These are phyloP conservation scores for Drosophila tani DNA, from an alignment of 1,140 invertebrate species.

Conservation along the genomic window DNA sequence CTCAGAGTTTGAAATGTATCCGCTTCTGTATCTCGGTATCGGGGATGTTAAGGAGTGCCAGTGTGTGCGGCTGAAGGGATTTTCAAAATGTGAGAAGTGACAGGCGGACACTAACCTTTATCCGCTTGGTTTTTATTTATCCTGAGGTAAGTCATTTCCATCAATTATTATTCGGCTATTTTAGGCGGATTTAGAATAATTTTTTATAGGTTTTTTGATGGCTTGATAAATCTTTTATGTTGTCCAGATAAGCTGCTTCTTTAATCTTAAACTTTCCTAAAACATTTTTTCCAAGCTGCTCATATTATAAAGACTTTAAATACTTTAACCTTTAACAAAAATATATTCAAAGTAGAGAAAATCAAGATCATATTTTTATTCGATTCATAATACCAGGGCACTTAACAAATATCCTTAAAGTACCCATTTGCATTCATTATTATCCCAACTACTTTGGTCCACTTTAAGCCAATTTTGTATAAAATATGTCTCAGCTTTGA, in stretches of 20 bases:
- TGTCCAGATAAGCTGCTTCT: constrained; percentile 1
- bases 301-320: neutral
- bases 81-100: constrained; percentile 14
- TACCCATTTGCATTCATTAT: neutral
- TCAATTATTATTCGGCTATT: constrained; percentile 34
- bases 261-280: neutral
- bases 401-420: neutral
- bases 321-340: no score
- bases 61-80: neutral
- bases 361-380: no score
- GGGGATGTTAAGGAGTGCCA: neutral
- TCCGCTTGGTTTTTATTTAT: constrained; percentile 1
- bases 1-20: constrained; percentile 28
- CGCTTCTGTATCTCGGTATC: constrained; percentile 9
- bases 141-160: constrained; percentile 7
- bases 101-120: constrained; percentile 18
- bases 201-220: neutral
- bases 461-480: neutral
- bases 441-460: neutral
- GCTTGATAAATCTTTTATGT: neutral
- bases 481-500: neutral
- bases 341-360: neutral
- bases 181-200: neutral
- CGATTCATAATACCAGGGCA: neutral
- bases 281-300: neutral